Conservation (phyloP, 1,140 invertebrate genomes). For the Idris sp. region DNA sequence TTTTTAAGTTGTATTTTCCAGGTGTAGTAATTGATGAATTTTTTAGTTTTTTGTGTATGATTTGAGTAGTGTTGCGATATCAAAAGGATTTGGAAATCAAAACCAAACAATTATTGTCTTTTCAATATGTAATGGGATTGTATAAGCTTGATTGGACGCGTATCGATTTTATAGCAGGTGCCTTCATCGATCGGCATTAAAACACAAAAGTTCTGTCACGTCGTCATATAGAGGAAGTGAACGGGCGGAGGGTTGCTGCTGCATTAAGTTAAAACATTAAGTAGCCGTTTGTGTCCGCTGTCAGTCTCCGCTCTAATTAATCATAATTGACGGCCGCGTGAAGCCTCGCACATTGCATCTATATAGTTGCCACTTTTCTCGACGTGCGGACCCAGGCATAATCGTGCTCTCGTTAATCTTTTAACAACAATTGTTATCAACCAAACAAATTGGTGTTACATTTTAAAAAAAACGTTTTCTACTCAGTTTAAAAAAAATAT, state of each 20-base stretch:
- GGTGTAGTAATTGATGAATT: too few species aligned
- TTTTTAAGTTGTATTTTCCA: too few species aligned
- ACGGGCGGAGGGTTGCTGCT: conserved; percentile 67
- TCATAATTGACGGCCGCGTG: conserved; percentile 78
- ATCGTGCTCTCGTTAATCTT: too few species aligned
- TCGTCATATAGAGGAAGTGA: conserved; percentile 68
- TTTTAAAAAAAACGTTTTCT: too few species aligned
- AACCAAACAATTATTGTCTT: conserved; percentile 34
- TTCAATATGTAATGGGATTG: conserved; percentile 55
- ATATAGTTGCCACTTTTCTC: conserved; percentile 61
- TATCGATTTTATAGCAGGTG: conserved; percentile 60
- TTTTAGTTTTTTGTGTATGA: too few species aligned
- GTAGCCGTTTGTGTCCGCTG: conserved; percentile 77
- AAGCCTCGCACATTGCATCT: conserved; percentile 76
- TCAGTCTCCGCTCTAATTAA: conserved; percentile 79
- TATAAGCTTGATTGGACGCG: conserved; percentile 51
- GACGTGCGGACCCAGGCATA: conserved; percentile 35
- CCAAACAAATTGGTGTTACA: too few species aligned
- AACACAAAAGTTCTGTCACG: conserved; percentile 51
- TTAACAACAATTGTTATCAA: too few species aligned
- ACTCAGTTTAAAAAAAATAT: too few species aligned
- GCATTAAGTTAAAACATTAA: conserved; percentile 76
- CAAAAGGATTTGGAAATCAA: too few species aligned
- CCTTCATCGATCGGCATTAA: conserved; percentile 52
- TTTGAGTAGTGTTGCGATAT: too few species aligned